Base-by-base conservation (phyloP, 2,888 invertebrate genomes). In the Zaprionus obscuricornis region DNA sequence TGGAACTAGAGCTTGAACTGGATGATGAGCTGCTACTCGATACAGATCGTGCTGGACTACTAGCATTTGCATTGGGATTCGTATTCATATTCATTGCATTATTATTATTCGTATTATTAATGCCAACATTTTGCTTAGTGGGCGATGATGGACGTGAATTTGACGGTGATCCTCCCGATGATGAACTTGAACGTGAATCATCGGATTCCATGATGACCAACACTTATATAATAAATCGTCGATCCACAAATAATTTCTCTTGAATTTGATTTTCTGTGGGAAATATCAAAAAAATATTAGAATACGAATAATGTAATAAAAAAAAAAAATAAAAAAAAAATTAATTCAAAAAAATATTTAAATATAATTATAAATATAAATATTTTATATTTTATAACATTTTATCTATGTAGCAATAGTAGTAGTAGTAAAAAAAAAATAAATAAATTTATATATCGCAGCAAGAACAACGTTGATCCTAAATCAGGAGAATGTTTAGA, bases 151-250 rank as follows among this genome's bases (percentile, higher is more conserved):
- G 88, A 1, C 72, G 68, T 14, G 89, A 87, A 50, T 91, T 91
- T 66, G 91, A 90, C 10, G 91, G 91, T 20, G 91, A 91, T 52
- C 91, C 91, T 37, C 67, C 45, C 6, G 92, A 92, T 59, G 90
- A 85, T 36, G 88, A 88, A 49, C 87, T 89, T 36, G 87, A 85
- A 17, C 83, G 82, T 8, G 90, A 89, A 60, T 90, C 90, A 60
- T 90, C 90, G 20, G 87, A 87, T 36, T 88, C 88, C 88, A 88
- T 88, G 45, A 36, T 71, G 55, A 60, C 39, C n/a, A n/a, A 42
- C 66, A 51, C 52, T 65, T 65, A 18, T 37, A 27, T 20, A 7
- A 5, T 22, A 4, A 5, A 5, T 22, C 4, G 22, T 22, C 22
- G 4, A 22, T 22, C n/a, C n/a, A n/a, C n/a, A n/a, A n/a, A n/a